Conservation (phyloP, 2,797 vertebrate species). For the Hylomyscus alleni region DNA sequence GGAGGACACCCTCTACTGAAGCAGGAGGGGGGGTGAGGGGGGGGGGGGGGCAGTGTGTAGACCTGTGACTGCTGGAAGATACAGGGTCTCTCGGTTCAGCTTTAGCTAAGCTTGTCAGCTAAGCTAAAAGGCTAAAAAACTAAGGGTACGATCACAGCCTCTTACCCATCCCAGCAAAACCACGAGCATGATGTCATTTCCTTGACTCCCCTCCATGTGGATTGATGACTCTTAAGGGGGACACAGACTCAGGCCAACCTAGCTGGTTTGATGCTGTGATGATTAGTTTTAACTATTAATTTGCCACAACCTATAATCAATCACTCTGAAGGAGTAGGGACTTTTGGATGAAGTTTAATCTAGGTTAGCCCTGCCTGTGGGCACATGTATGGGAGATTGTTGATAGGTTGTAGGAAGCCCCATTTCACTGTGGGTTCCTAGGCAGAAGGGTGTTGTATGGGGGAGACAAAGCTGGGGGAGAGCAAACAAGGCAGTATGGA, state of each 20-base stretch:
- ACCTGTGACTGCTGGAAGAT: neutral
- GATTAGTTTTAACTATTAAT: neutral
- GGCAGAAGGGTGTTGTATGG: neutral
- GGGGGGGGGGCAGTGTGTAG: neutral
- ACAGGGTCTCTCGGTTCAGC: neutral
- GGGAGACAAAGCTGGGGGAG: neutral
- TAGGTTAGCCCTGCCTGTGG: neutral
- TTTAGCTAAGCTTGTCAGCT: neutral
- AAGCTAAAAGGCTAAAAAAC: neutral
- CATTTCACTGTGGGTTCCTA: neutral
- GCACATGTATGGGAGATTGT: neutral
- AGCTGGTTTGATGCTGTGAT: neutral
- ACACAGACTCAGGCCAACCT: neutral
- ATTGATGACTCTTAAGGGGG: neutral
- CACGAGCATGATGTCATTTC: neutral
- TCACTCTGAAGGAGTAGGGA: neutral
- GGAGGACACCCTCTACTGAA: neutral
- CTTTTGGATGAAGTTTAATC: neutral
- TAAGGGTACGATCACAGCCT: neutral
- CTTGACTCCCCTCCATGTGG: neutral
- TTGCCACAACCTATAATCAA: neutral
- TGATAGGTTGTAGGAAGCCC: neutral
- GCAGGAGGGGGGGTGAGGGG: too few species aligned
- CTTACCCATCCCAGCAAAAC: neutral
- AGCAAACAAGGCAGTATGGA: neutral